Percentiles rank a stretch among this genome's conserved stretches.
phyloP scores from a whole-genome alignment of 1,140 invertebrate genomes.

The Pseudomyrmex cubaensis region DNA sequence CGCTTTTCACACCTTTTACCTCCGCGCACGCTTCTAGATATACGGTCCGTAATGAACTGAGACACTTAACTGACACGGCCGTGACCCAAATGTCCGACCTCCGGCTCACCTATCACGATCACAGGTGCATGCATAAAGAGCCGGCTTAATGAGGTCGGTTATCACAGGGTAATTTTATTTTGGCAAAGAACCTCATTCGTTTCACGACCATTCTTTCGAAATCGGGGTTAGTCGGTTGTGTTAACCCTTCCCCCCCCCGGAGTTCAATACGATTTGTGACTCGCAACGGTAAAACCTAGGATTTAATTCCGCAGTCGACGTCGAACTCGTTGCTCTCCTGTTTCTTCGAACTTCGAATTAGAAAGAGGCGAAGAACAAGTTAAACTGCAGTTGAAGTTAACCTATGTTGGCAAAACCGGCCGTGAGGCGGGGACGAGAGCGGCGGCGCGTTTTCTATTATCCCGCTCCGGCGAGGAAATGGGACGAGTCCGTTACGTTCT shows the following conservation, averaged over 20 bases:
- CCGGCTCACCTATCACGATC: slow-evolving; percentile 33
- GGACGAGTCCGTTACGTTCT: slow-evolving; percentile 13
- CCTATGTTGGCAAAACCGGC: slow-evolving; percentile 11
- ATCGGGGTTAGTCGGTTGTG: slow-evolving; percentile 12
- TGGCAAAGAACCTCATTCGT: slow-evolving; percentile 23
- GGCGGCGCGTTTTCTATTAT: slow-evolving; percentile 40
- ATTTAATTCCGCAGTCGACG: neutral
- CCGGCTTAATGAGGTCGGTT: slow-evolving; percentile 12
- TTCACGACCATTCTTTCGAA: slow-evolving; percentile 22
- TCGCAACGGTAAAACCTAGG: slow-evolving; percentile 2
- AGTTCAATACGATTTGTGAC: neutral
- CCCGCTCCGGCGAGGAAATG: neutral
- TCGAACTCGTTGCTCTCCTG: neutral
- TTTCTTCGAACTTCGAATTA: neutral
- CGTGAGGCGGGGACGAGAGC: neutral
- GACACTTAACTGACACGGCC: slow-evolving; percentile 45
- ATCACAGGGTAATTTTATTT: slow-evolving; percentile 41
- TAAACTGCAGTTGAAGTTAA: slow-evolving; percentile 21
- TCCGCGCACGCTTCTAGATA: neutral
- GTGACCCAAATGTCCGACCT: slow-evolving; percentile 42
- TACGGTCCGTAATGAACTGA: slow-evolving; percentile 19
- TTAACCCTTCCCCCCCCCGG: neutral
- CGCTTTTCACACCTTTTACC: slow-evolving; percentile 39
- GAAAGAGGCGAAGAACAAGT: neutral
- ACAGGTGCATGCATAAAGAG: slow-evolving; percentile 48